Percentiles rank a stretch among this genome's conserved stretches.
phyloP scores from a whole-genome alignment of 2,888 invertebrate species.

The Parnassius smintheus region DNA sequence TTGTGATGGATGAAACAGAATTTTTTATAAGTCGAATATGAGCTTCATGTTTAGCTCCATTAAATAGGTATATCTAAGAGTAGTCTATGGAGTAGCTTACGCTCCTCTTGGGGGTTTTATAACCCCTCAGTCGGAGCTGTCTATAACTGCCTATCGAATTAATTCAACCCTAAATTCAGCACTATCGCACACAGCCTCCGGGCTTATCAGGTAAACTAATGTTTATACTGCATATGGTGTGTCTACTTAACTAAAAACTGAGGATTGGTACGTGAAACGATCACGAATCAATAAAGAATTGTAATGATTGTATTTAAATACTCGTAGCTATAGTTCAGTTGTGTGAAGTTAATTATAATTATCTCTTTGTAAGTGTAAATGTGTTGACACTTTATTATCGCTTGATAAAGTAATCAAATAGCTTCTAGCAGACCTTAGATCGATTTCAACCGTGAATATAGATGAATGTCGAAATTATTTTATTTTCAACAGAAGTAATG shows the following conservation, averaged over 20 bases:
- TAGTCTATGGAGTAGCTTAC: neutral
- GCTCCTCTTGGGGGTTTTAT: slow-evolving; percentile 8
- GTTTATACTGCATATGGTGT: slow-evolving; percentile 26
- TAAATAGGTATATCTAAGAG: neutral
- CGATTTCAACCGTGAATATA: too few species aligned
- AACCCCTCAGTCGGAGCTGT: slow-evolving; percentile 20
- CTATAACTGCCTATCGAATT: slow-evolving; percentile 27
- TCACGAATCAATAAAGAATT: neutral
- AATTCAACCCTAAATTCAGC: slow-evolving; percentile 23
- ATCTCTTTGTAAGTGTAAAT: too few species aligned
- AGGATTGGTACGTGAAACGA: slow-evolving; percentile 8
- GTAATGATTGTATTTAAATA: too few species aligned
- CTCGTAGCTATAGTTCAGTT: too few species aligned
- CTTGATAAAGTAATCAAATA: too few species aligned
- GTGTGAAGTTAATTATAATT: too few species aligned
- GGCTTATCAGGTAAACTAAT: slow-evolving; percentile 35
- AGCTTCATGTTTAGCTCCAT: neutral
- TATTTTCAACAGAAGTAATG: too few species aligned
- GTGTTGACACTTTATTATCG: too few species aligned
- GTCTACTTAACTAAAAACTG: slow-evolving; percentile 19
- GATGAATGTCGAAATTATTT: too few species aligned
- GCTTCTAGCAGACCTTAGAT: too few species aligned
- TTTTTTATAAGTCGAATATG: neutral
- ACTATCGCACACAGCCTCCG: slow-evolving; percentile 29
- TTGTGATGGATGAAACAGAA: too few species aligned